phyloP scores from a whole-genome alignment of 2,113 vertebrate species.

The Corythornis vintsioides region DNA sequence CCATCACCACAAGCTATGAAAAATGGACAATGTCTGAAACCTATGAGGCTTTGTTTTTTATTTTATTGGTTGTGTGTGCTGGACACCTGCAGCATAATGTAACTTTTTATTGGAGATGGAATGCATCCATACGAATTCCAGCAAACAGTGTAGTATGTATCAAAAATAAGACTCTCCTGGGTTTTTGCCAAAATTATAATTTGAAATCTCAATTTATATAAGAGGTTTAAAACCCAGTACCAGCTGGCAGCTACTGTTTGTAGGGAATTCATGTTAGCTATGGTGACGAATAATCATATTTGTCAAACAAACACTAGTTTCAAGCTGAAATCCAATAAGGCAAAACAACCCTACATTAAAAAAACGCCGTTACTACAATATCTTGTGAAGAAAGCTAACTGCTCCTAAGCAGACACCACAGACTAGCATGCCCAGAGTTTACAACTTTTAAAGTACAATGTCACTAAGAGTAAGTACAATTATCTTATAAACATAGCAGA shows the following conservation, averaged over 20 bases:
- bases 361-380: background rate
- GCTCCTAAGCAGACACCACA: no score
- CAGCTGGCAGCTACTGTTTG: constrained; percentile 15
- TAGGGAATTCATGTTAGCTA: background rate
- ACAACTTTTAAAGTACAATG: background rate
- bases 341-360: background rate
- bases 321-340: background rate
- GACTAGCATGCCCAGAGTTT: background rate
- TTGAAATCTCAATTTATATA: constrained; percentile 2
- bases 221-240: background rate
- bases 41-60: background rate
- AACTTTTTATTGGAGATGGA: background rate
- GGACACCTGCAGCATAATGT: background rate
- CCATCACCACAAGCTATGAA: background rate
- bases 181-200: constrained; percentile 7
- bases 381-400: background rate
- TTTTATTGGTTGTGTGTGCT: background rate
- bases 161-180: background rate
- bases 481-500: background rate
- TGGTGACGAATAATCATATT: background rate
- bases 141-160: background rate
- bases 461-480: background rate
- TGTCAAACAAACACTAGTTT: background rate
- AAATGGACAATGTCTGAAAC: background rate
- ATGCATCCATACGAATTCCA: background rate